Conservation (phyloP, 2,888 invertebrate species). For the Mimachlamys varia region DNA sequence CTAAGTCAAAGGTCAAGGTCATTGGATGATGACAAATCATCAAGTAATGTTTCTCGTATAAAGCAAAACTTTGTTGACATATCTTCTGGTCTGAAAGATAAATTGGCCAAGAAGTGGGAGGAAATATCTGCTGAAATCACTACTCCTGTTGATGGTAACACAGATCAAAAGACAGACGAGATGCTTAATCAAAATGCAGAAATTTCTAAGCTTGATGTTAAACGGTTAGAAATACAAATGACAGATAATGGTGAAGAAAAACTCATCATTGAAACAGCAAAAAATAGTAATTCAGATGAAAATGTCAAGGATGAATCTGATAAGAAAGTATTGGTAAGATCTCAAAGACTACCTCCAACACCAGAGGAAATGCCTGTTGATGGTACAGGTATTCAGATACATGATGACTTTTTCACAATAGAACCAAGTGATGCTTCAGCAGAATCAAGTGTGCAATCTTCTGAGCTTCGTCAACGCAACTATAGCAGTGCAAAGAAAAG, state of each 20-base stretch:
- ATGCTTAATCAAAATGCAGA: conserved; percentile 41
- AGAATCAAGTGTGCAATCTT: background rate
- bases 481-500: background rate
- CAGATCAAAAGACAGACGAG: conserved; percentile 50
- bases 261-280: background rate
- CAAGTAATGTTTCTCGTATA: conserved; percentile 41
- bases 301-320: background rate
- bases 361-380: conserved; percentile 14
- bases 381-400: background rate
- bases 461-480: background rate
- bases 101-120: conserved; percentile 69
- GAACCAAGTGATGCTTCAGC: background rate
- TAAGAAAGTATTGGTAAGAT: background rate
- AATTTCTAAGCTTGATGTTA: background rate
- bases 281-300: background rate
- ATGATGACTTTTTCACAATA: background rate
- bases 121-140: conserved; percentile 61
- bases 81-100: conserved; percentile 64
- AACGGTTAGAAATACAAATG: conserved; percentile 38
- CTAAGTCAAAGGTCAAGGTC: conserved; percentile 49
- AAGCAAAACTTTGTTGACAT: conserved; percentile 61
- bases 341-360: background rate
- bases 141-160: conserved; percentile 48
- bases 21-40: conserved; percentile 52
- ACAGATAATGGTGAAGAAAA: conserved; percentile 15